phyloP scores from a whole-genome alignment of 2,888 invertebrate species.

The Nephrotoma guestfalica region DNA sequence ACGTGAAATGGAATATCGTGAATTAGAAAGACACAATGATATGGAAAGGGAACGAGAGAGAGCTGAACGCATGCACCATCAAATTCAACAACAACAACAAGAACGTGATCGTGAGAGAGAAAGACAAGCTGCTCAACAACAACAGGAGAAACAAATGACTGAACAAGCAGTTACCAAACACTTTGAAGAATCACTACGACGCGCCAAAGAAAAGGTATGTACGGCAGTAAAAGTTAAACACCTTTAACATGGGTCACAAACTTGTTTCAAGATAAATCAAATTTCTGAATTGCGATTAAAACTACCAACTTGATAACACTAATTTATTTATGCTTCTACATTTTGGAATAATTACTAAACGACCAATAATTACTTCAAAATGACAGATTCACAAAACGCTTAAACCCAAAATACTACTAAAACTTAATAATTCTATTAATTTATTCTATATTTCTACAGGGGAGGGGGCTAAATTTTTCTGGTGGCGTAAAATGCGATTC shows the following conservation, averaged over 20 bases:
- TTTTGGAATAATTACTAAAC: too few relatives aligned
- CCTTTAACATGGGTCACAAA: not conserved
- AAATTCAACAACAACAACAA: slow-evolving; percentile 21
- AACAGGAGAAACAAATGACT: slow-evolving; percentile 42
- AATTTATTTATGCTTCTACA: too few relatives aligned
- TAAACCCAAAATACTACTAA: too few relatives aligned
- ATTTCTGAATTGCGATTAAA: too few relatives aligned
- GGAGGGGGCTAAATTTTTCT: too few relatives aligned
- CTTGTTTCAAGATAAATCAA: not conserved
- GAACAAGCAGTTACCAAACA: slow-evolving; percentile 70
- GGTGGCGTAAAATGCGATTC: too few relatives aligned
- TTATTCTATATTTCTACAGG: too few relatives aligned
- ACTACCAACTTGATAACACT: too few relatives aligned
- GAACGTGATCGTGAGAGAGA: slow-evolving; percentile 37
- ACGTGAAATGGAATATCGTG: slow-evolving; percentile 14
- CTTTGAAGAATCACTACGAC: slow-evolving; percentile 73
- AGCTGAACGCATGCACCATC: slow-evolving; percentile 6
- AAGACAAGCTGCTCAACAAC: slow-evolving; percentile 42
- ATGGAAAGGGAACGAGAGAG: slow-evolving; percentile 12
- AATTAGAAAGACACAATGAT: slow-evolving; percentile 14
- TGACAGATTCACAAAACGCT: too few relatives aligned
- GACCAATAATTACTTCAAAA: too few relatives aligned
- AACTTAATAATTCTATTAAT: too few relatives aligned
- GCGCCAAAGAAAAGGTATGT: slow-evolving; percentile 59
- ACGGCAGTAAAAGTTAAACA: slow-evolving; percentile 5